Percentiles rank a stretch among this genome's conserved stretches.
These are phyloP conservation scores for Blastobasis lacticolella DNA, from an alignment of 2,888 invertebrate species.

Conservation along the genomic window DNA sequence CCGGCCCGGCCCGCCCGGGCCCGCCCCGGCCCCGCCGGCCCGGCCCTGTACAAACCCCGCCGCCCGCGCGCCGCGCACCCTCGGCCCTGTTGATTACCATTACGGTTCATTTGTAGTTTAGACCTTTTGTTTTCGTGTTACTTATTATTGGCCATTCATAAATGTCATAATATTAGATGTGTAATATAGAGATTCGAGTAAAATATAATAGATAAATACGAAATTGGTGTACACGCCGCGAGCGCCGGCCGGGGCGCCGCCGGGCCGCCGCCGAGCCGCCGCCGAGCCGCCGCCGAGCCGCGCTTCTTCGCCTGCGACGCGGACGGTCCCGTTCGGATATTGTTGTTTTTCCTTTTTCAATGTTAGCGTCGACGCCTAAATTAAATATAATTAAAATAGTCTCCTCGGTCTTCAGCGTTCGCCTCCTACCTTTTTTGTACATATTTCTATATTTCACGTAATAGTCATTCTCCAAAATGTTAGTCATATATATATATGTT, in stretches of 20 bases:
- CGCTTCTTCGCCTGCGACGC: too few species aligned
- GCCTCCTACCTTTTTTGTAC: slow-evolving; percentile 35
- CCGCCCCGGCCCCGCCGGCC: background rate
- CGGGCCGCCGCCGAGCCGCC: background rate
- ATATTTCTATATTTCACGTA: slow-evolving; percentile 38
- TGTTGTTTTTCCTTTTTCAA: too few species aligned
- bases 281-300: background rate
- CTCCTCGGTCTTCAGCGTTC: slow-evolving; percentile 27
- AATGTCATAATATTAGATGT: slow-evolving; percentile 65
- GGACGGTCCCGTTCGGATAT: too few species aligned
- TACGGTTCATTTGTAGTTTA: slow-evolving; percentile 44
- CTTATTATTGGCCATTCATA: slow-evolving; percentile 49
- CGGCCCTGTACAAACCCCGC: background rate
- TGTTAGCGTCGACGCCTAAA: slow-evolving; percentile 22
- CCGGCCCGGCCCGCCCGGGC: background rate
- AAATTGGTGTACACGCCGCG: slow-evolving; percentile 33
- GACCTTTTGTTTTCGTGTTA: slow-evolving; percentile 42
- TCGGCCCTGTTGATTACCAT: slow-evolving; percentile 25
- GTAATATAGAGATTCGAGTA: slow-evolving; percentile 60
- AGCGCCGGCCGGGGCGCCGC: slow-evolving; percentile 16
- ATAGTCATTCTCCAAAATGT: slow-evolving; percentile 49
- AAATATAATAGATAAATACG: slow-evolving; percentile 31
- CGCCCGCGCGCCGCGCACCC: too few species aligned
- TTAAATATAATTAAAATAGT: slow-evolving; percentile 17
- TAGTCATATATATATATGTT: slow-evolving; percentile 15